A percentile compares a stretch with the other conserved stretches of the same genome.
These are phyloP conservation scores for Dendrocopos noguchii DNA, from an alignment of 2,113 vertebrate species.

Conservation along the genomic window DNA sequence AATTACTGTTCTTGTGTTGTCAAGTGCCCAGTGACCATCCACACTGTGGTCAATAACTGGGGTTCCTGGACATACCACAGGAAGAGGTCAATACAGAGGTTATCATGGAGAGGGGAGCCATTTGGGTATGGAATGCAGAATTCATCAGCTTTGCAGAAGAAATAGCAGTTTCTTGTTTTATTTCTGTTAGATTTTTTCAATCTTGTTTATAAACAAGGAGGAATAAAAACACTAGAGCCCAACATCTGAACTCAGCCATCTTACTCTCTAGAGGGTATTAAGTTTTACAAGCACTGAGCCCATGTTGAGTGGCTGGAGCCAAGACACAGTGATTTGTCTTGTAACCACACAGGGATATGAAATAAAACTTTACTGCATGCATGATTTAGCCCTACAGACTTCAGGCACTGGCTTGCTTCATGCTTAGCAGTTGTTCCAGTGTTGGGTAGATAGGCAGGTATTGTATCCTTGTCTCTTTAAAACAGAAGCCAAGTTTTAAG, in stretches of 20 bases:
- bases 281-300: neutral
- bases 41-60: neutral
- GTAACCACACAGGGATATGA: neutral
- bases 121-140: neutral
- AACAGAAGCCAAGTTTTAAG: neutral
- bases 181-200: neutral
- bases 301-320: neutral
- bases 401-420: neutral
- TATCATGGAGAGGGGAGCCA: neutral
- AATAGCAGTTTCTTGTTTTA: neutral
- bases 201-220: neutral
- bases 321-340: neutral
- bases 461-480: neutral
- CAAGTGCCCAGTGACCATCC: neutral
- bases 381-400: neutral
- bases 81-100: neutral
- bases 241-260: neutral
- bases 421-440: neutral
- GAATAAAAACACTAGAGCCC: neutral
- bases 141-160: neutral
- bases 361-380: neutral
- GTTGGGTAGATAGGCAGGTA: neutral
- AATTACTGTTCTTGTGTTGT: neutral
- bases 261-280: neutral
- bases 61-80: neutral